Conservation (phyloP, 2,888 invertebrate species). For the Euzetes globulus region DNA sequence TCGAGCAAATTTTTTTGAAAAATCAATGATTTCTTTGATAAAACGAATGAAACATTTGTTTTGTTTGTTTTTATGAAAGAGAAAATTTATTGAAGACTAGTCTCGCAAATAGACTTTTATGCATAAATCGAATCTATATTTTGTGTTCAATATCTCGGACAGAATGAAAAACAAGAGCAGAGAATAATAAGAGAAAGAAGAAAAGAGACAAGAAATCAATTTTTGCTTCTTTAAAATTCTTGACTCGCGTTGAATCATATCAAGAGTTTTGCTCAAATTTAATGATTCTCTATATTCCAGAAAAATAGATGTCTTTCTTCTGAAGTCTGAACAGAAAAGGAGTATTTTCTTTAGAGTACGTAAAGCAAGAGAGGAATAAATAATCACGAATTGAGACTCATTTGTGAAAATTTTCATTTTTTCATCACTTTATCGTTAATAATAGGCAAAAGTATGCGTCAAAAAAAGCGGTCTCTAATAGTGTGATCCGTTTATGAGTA, state of each 20-base stretch:
- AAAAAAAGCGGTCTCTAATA: neutral
- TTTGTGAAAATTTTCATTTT: neutral
- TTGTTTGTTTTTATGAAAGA: no score
- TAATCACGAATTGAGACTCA: slow-evolving; percentile 12
- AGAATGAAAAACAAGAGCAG: neutral
- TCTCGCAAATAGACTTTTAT: slow-evolving; percentile 3
- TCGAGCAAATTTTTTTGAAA: no score
- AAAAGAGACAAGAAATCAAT: neutral
- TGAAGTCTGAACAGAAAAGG: neutral
- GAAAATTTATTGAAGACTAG: no score
- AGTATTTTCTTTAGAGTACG: neutral
- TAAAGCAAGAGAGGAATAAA: neutral
- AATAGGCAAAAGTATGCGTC: neutral
- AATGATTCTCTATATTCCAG: neutral
- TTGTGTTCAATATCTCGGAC: neutral
- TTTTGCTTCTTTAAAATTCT: neutral
- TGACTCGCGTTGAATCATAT: neutral
- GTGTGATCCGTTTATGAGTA: neutral
- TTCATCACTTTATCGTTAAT: neutral
- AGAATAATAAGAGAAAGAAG: neutral
- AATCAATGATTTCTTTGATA: no score
- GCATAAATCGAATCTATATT: slow-evolving; percentile 1
- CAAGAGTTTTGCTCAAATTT: neutral
- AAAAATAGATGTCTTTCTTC: neutral
- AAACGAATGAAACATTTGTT: no score